Base-by-base conservation (phyloP, 2,797 vertebrate genomes). In the Pygocentrus nattereri region DNA sequence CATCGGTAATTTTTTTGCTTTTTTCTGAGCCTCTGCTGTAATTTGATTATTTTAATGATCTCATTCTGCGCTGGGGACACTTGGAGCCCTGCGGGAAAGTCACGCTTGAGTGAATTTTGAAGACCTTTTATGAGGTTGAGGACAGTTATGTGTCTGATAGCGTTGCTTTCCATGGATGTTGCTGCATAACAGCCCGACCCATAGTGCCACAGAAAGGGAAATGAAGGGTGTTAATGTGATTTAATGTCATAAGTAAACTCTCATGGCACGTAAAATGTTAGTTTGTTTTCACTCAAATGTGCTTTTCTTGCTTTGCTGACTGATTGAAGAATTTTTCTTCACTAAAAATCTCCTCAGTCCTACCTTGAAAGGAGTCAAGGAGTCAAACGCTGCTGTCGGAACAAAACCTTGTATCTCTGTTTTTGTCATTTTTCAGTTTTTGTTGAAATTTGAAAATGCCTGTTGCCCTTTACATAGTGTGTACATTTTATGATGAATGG, bases 41-140 rank as follows among this genome's bases (percentile, higher is more conserved):
- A 94, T 94, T 92, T 94, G 93, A 95, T 95, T 95, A 95, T 95
- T 95, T 95, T 95, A 95, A 95, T 94, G 94, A 94, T 93, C 92
- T 93, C 90, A 89, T 93, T 93, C 84, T 88, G 89, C 89, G 90
- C 90, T 90, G 82, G 79, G 85, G 90, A 90, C 90, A 87, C 90
- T 92, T 74, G 88, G 88, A 86, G 84, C 86, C 91, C 87, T 12
- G 62, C 76, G 81, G 85, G 84, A 79, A 87, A 86, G 88, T 88
- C 85, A 93, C 52, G 93, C 90, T 89, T 88, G 87, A 94, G 84
- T 65, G 91, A 89, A 72, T 87, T 85, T 85, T 89, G 91, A 91
- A 91, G 91, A 93, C 91, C 90, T 92, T 88, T 90, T 88, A 92
- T 90, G 90, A 91, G 84, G 85, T 88, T 62, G 90, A 87, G 90